A percentile compares a stretch with the other conserved stretches of the same genome.
These are phyloP conservation scores for Mactra quadrangularis DNA, from an alignment of 1,140 invertebrate species.

Conservation along the genomic window DNA sequence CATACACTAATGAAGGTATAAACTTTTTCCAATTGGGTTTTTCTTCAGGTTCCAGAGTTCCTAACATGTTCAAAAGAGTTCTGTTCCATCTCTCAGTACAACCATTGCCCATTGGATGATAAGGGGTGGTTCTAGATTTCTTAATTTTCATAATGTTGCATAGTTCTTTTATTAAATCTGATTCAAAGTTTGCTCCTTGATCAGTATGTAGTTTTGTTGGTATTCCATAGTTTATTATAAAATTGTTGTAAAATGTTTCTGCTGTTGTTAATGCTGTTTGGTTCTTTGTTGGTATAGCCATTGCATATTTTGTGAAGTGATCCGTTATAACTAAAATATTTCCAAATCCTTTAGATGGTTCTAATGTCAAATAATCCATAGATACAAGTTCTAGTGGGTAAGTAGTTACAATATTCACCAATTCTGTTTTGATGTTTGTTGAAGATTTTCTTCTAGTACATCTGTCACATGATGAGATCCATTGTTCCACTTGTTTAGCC, in stretches of 20 bases:
- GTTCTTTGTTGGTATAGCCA: slow-evolving; percentile 57
- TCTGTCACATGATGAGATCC: slow-evolving; percentile 23
- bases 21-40: slow-evolving; percentile 41
- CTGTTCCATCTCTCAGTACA: slow-evolving; percentile 17
- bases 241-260: slow-evolving; percentile 48
- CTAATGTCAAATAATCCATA: slow-evolving; percentile 42
- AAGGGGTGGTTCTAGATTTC: not conserved
- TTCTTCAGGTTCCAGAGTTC: slow-evolving; percentile 1
- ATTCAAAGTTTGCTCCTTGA: slow-evolving; percentile 59
- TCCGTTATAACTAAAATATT: slow-evolving; percentile 60
- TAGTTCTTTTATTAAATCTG: slow-evolving; percentile 46
- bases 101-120: slow-evolving; percentile 13
- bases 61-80: slow-evolving; percentile 17
- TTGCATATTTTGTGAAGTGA: slow-evolving; percentile 55
- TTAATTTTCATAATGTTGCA: slow-evolving; percentile 14
- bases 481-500: not conserved
- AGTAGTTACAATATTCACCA: slow-evolving; percentile 36
- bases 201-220: slow-evolving; percentile 42
- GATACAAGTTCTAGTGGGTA: slow-evolving; percentile 39
- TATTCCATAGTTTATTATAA: slow-evolving; percentile 39
- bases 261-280: slow-evolving; percentile 56
- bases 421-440: not conserved
- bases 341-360: slow-evolving; percentile 25
- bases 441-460: slow-evolving; percentile 43
- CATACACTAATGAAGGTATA: slow-evolving; percentile 19